Evolutionary conservation across 2,888 invertebrate genomes (phyloP).

Genomic region (Drosophila conformis): DNA sequence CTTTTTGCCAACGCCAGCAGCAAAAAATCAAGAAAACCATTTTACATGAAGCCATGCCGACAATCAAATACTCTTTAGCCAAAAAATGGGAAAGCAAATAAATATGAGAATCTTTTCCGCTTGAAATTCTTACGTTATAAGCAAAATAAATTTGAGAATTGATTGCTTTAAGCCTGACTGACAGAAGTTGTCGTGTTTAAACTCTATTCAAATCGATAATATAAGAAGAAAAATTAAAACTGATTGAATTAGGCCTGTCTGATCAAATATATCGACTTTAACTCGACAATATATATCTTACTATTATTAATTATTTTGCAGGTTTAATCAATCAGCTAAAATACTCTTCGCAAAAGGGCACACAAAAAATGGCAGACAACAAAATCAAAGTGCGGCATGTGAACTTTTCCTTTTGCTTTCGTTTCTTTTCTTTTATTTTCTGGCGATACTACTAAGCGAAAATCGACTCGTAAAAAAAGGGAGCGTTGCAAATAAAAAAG

Average conservation of each 20-base stretch:
- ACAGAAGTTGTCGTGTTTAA: neutral
- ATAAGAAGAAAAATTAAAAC: neutral
- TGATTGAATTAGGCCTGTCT: neutral
- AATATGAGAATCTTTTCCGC: neutral
- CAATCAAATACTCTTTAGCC: slow-evolving; percentile 1
- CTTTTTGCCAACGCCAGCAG: slow-evolving; percentile 76
- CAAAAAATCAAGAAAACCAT: slow-evolving; percentile 18
- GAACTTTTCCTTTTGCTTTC: slow-evolving; percentile 53
- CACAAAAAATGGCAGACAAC: slow-evolving; percentile 61
- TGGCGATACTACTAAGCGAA: slow-evolving; percentile 50
- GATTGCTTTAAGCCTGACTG: neutral
- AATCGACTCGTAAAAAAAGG: slow-evolving; percentile 69
- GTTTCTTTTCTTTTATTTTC: slow-evolving; percentile 17
- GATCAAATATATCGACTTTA: neutral
- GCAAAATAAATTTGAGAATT: neutral
- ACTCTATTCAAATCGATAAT: too few species aligned
- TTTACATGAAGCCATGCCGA: neutral
- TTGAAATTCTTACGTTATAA: neutral
- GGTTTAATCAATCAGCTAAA: slow-evolving; percentile 5
- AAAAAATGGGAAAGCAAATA: neutral
- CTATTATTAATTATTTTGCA: neutral
- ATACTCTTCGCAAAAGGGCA: slow-evolving; percentile 6
- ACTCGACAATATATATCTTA: neutral
- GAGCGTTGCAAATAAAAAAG: slow-evolving; percentile 67
- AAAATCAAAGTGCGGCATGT: slow-evolving; percentile 77